These are phyloP conservation scores for Platycnemis pennipes DNA, from an alignment of 2,888 invertebrate species.

Conservation along the genomic window DNA sequence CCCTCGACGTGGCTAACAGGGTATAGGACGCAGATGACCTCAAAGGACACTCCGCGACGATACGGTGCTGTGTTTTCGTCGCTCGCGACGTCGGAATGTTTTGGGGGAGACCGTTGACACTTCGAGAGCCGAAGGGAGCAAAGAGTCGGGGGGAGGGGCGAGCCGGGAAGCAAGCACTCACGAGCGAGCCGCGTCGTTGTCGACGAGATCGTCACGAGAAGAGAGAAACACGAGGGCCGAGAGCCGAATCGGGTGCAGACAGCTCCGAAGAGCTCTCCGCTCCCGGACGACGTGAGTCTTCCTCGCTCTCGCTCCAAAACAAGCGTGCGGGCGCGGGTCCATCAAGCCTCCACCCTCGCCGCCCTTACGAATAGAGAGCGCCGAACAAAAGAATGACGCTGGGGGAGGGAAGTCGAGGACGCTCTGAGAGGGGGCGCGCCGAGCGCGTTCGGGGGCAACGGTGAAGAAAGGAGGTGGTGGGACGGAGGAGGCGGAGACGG, in stretches of 20 bases:
- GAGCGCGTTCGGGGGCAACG: not conserved
- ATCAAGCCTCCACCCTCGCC: not conserved
- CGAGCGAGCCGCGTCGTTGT: not conserved
- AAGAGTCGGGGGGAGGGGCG: not conserved
- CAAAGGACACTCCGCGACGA: too few species aligned
- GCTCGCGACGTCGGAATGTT: not conserved
- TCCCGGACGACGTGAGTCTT: too few species aligned
- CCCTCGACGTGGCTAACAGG: too few species aligned
- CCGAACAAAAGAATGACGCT: not conserved
- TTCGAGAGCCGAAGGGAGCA: not conserved
- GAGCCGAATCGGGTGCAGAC: too few species aligned
- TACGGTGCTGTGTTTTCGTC: not conserved
- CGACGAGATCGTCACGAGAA: not conserved
- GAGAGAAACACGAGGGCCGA: not conserved
- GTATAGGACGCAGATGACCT: too few species aligned
- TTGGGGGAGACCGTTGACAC: not conserved
- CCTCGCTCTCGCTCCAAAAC: not conserved
- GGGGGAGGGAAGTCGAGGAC: not conserved
- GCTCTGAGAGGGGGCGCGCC: not conserved
- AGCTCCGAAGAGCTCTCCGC: too few species aligned
- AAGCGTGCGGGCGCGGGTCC: not conserved
- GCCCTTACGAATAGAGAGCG: not conserved
- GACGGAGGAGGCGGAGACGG: not conserved
- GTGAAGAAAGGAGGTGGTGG: not conserved
- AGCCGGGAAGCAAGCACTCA: not conserved